Evolutionary conservation across 2,113 vertebrate genomes (phyloP).

Genomic region (Rafetus swinhoei): DNA sequence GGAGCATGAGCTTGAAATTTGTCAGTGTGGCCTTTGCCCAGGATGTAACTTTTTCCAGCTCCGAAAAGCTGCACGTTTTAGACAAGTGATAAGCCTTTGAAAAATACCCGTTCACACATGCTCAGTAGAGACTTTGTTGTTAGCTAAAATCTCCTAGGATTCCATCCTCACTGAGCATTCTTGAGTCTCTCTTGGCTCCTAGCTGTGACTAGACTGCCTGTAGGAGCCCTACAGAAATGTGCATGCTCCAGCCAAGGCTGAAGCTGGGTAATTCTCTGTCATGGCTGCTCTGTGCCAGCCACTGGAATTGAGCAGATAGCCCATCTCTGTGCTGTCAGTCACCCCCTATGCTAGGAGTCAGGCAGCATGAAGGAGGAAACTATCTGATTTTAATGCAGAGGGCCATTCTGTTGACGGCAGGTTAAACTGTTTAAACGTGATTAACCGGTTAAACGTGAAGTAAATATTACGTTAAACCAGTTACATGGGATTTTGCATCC

Average conservation of each 20-base stretch:
- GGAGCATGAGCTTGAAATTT: not conserved
- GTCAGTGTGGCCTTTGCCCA: not conserved
- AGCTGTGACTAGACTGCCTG: not conserved
- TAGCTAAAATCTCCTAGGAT: not conserved
- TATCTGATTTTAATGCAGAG: not conserved
- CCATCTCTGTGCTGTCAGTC: too few relatives aligned
- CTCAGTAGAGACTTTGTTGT: not conserved
- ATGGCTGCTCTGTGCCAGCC: not conserved
- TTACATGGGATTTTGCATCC: too few relatives aligned
- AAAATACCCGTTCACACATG: not conserved
- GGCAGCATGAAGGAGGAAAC: not conserved
- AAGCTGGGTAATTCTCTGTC: not conserved
- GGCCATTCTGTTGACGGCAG: not conserved
- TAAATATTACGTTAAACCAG: too few relatives aligned
- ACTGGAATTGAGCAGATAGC: not conserved
- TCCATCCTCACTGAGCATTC: not conserved
- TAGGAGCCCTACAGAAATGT: not conserved
- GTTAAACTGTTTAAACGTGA: too few relatives aligned
- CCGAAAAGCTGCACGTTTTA: too few relatives aligned
- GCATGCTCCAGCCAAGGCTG: not conserved
- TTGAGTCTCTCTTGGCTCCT: not conserved
- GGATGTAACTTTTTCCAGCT: not conserved
- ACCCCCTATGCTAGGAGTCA: not conserved
- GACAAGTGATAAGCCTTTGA: too few relatives aligned
- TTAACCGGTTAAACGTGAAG: too few relatives aligned